Evolutionary conservation across 2,113 vertebrate genomes (phyloP), one percentile per base, ranked within the genome.

Genomic region (Lophius piscatorius): DNA sequence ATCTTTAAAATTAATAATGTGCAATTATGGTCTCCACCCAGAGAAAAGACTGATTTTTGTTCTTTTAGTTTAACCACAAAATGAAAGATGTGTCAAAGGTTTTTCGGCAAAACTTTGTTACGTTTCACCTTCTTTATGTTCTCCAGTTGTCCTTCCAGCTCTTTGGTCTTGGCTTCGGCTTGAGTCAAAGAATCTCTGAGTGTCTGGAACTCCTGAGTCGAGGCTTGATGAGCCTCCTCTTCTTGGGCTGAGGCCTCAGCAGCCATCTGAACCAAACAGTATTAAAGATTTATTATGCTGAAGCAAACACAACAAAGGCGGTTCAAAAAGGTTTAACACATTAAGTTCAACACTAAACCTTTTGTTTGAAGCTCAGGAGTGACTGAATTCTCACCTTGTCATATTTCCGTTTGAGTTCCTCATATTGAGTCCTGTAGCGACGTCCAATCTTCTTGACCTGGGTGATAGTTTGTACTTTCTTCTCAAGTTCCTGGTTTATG

Each of bases 401-500:
- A 16, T 98, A 92, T 11, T 94, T 90, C 36, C 91, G 90, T 80
- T 97, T 98, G 17, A 99, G 93, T 63, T 99, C 97, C 76, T 99
- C 97, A 56, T 96, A 99, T 0, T 99, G 97, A 24, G 93, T 96
- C 83, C 98, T 99, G 74, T 98, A 99, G 24, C 96, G 90, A 1
- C 97, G 94, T 4, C 95, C 97, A 2, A 99, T 96, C 88, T 97
- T 99, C 90, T 97, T 99, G 59, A 99, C 97, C 79, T 99, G 97
- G 10, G 90, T 95, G 82, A 98, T 97, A 8, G 94, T 98, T 90
- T 91, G 94, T 5, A 86, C 35, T 83, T 96, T 98, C 51, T 97
- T 95, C 76, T 92, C 94, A 55, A 98, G 91, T 28, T 98, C 96
- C 31, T 91, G 77, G 44, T 85, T 90, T 88, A 94, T 98, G 26